Evolutionary conservation across 2,113 vertebrate genomes (phyloP), one percentile per base, ranked within the genome.

Genomic region (Struthidea cinerea): DNA sequence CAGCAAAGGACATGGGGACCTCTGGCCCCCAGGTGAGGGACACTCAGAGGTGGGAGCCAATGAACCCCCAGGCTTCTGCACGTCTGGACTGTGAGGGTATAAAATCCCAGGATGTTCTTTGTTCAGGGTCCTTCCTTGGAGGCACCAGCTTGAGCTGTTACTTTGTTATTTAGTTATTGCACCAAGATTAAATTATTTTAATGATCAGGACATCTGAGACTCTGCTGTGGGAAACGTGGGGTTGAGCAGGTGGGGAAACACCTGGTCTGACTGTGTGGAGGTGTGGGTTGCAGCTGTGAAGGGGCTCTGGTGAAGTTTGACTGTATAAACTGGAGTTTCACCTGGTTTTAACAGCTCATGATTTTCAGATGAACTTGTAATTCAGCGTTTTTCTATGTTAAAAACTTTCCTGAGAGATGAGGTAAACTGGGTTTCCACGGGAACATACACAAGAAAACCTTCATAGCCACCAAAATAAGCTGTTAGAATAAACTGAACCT

Each of bases 1-100:
- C 0, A 12, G n/a, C 4, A 47, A 28, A 65, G 42, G 59, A 5
- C 49, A 39, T 0, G 0, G 27, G 60, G 1, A 35, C 16, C 39
- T 32, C 27, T 55, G 59, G 13, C 11, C 27, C 47, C 27, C 56
- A 26, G 26, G 11, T 8, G 59, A 63, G 35, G n/a, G 22, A 52
- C 27, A 19, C 60, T 35, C 21, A 27, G 52, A 16, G 18, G 16
- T 5, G 23, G 19, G 9, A 81, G 14, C 20, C 39, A 44, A 1
- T 8, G 69, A 21, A 21, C 1, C 30, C 26, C 13, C 46, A 30
- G 23, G 5, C 10, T 39, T 11, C 0, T 11, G 16, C 39, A 6
- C 21, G 5, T 16, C 55, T 39, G 41, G 23, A 4, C 46, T 46
- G 18, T 7, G 30, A 39, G 53, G 13, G 11, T 17, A 7, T 15